Conservation (phyloP, 37 sponge, comb jelly and placozoan species). For the Dysidea cf. avara region DNA sequence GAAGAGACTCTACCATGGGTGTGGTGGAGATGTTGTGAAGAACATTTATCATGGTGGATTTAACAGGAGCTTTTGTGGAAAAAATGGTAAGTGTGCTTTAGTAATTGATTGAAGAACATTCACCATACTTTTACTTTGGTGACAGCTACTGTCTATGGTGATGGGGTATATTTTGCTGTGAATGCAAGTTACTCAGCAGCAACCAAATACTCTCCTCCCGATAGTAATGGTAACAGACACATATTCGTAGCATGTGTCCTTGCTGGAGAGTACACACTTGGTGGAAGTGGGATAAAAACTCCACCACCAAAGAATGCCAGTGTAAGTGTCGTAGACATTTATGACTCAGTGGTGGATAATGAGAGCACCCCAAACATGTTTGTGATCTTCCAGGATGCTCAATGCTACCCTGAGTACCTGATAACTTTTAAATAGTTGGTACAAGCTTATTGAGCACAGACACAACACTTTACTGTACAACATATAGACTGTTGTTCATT, state of each 20-base stretch:
- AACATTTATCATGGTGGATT: conserved; percentile 5
- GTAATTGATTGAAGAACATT: no score
- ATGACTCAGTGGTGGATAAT: conserved; percentile 23
- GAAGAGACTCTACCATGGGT: conserved; percentile 20
- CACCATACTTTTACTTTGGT: no score
- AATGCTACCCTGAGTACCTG: conserved; percentile 30
- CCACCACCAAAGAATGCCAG: conserved; percentile 6
- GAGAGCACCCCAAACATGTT: conserved; percentile 6
- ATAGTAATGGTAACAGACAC: conserved; percentile 6
- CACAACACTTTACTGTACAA: no score
- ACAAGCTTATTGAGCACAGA: no score
- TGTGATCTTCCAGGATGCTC: conserved; percentile 30
- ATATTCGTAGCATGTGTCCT: conserved; percentile 14
- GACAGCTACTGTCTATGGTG: conserved; percentile 2
- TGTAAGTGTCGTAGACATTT: neutral
- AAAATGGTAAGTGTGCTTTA: conserved; percentile 36
- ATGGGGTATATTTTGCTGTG: conserved; percentile 16
- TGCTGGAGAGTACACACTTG: conserved; percentile 15
- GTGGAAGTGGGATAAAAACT: neutral
- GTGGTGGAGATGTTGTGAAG: conserved; percentile 1
- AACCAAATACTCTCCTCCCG: conserved; percentile 1
- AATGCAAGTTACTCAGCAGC: neutral
- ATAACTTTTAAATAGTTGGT: conserved; percentile 5
- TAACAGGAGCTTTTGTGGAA: conserved; percentile 23
- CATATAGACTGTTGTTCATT: no score